Evolutionary conservation across 1,140 invertebrate species (phyloP).

Genomic region (Meteorus sp.): DNA sequence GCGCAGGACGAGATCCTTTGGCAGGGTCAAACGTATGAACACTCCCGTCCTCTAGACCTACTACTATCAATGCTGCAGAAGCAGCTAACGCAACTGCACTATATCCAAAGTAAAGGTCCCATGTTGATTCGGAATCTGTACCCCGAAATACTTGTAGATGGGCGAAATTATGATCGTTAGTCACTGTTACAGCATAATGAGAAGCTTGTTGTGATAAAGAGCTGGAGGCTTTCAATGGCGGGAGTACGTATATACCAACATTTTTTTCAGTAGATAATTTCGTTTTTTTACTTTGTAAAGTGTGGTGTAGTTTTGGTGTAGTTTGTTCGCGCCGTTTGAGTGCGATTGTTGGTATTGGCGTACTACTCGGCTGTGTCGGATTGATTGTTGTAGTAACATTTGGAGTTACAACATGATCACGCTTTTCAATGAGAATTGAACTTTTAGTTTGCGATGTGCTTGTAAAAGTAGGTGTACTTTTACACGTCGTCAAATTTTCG

Average conservation of each 20-base stretch:
- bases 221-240: conserved; percentile 45
- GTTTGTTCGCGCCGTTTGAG: conserved; percentile 49
- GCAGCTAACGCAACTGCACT: conserved; percentile 48
- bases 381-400: conserved; percentile 66
- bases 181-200: conserved; percentile 51
- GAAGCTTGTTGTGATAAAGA: conserved; percentile 51
- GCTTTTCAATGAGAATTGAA: conserved; percentile 79
- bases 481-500: conserved; percentile 34
- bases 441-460: conserved; percentile 78
- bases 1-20: conserved; percentile 63
- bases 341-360: conserved; percentile 36
- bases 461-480: conserved; percentile 64
- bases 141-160: conserved; percentile 62
- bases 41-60: conserved; percentile 68
- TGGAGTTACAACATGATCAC: conserved; percentile 71
- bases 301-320: conserved; percentile 36
- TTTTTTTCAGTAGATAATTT: conserved; percentile 42
- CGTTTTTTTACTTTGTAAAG: conserved; percentile 38
- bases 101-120: conserved; percentile 54
- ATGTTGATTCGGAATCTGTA: conserved; percentile 58
- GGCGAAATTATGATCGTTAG: conserved; percentile 46
- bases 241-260: conserved; percentile 39
- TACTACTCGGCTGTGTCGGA: conserved; percentile 29
- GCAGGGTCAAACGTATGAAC: conserved; percentile 65
- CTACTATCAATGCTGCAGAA: conserved; percentile 59